Evolutionary conservation across 2,888 invertebrate genomes (phyloP), one percentile per base, ranked within the genome.

Genomic region (Halictus quadricinctus): DNA sequence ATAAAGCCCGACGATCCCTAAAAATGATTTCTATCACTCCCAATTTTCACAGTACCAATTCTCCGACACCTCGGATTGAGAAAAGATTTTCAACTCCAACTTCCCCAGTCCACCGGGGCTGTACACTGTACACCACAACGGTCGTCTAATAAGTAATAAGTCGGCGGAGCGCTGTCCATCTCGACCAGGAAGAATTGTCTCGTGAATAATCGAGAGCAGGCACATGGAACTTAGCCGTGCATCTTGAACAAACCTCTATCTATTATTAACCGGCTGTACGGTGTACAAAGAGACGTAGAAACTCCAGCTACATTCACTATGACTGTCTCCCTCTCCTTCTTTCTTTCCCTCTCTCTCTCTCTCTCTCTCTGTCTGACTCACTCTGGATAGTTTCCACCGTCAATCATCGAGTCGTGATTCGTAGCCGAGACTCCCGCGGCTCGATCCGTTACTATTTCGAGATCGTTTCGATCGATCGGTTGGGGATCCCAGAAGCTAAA

Each of bases 401-500:
- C 66, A 36, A 66, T 66, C 36, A 66, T 21, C 36, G 66, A 66
- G 18, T 66, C 66, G 36, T 66, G 66, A 66, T 29, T 60, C 60
- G 60, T 29, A 60, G 60, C 25, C 25, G 60, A 60, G 60, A 25
- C 13, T 41, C 41, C 2, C 25, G 18, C 18, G 41, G 21, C 41
- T 69, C 69, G 69, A 69, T 69, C 46, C 25, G 75, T 25, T 60
- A 64, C 58, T 78, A 72, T 77, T 77, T 43, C 36, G 66, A 54
- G 66, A n/a, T 69, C 29, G 54, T 43, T 50, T 29, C 36, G n/a
- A 50, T 66, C 36, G 69, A 15, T 36, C 60, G 72, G 80, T 78
- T 60, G 80, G 75, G 80, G 60, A 80, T 76, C 77, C 66, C 78
- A 75, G 84, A 54, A 60, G 25, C 60, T 60, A 60, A 60, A n/a